Percentiles rank a stretch among this genome's conserved stretches.
These are phyloP conservation scores for Minunthozetes semirufus DNA, from an alignment of 2,888 invertebrate genomes.

Conservation along the genomic window DNA sequence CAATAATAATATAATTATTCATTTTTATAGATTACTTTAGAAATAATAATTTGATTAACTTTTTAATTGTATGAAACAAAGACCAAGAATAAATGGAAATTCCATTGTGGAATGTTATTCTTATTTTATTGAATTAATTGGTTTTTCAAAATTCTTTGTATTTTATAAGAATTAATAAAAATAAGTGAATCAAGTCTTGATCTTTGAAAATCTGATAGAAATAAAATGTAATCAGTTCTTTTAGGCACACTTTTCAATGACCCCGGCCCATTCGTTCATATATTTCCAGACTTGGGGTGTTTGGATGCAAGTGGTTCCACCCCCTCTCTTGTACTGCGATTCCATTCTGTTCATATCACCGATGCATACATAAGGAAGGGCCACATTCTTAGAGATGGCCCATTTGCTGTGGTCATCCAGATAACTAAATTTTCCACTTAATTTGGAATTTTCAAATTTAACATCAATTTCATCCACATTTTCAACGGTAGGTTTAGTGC, in stretches of 20 bases:
- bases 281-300: conserved; percentile 59
- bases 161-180: too few relatives aligned
- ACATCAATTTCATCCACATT: conserved; percentile 43
- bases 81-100: too few relatives aligned
- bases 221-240: not conserved
- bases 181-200: too few relatives aligned
- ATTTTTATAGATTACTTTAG: too few relatives aligned
- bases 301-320: conserved; percentile 73
- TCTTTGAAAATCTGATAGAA: too few relatives aligned
- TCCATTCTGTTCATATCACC: conserved; percentile 50
- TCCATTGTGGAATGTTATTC: too few relatives aligned
- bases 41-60: too few relatives aligned
- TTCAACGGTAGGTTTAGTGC: conserved; percentile 42
- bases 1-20: too few relatives aligned
- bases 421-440: conserved; percentile 27
- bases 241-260: not conserved
- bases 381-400: conserved; percentile 43
- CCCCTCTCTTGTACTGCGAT: conserved; percentile 69
- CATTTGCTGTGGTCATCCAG: conserved; percentile 46
- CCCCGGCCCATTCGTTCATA: conserved; percentile 51
- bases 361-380: conserved; percentile 48
- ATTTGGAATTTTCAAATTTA: conserved; percentile 41
- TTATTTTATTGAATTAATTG: too few relatives aligned
- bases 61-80: too few relatives aligned
- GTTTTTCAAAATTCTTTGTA: too few relatives aligned